A percentile compares a stretch with the other conserved stretches of the same genome.
Evolutionary conservation across 2,888 invertebrate species (phyloP).

Genomic region (Ormyrus nitidulus): DNA sequence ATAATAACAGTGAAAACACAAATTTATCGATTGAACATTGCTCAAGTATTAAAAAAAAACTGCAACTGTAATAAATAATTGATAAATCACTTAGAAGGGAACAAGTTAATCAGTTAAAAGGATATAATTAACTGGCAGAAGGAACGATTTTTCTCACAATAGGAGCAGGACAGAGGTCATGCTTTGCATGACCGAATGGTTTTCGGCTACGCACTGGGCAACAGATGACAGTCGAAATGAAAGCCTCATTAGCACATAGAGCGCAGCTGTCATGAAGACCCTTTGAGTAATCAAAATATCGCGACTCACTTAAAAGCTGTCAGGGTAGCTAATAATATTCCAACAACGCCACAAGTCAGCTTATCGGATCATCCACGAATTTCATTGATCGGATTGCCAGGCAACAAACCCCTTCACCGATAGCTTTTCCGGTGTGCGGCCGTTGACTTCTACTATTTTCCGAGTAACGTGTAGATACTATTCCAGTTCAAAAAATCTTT

Average conservation of each 20-base stretch:
- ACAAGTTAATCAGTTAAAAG: no score
- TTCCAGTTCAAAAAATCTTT: no score
- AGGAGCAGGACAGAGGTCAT: no score
- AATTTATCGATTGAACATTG: no score
- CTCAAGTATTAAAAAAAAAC: no score
- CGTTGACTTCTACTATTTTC: not conserved
- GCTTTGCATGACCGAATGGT: no score
- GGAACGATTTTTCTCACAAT: no score
- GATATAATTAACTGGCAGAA: no score
- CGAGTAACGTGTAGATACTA: not conserved
- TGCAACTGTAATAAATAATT: no score
- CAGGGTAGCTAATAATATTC: slow-evolving; percentile 20
- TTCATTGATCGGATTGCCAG: slow-evolving; percentile 20
- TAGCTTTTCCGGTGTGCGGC: not conserved
- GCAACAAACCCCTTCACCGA: slow-evolving; percentile 24
- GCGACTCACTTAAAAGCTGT: slow-evolving; percentile 47
- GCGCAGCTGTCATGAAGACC: slow-evolving; percentile 24
- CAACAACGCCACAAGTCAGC: slow-evolving; percentile 42
- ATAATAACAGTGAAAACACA: no score
- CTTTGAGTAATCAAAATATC: slow-evolving; percentile 55
- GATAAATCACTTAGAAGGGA: no score
- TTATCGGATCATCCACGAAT: slow-evolving; percentile 41
- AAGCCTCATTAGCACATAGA: slow-evolving; percentile 31
- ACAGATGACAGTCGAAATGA: slow-evolving; percentile 27
- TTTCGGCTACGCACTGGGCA: slow-evolving; percentile 1